Percentiles rank a stretch among this genome's conserved stretches.
phyloP scores from a whole-genome alignment of 2,797 vertebrate species.

The Cossypha dichroa region DNA sequence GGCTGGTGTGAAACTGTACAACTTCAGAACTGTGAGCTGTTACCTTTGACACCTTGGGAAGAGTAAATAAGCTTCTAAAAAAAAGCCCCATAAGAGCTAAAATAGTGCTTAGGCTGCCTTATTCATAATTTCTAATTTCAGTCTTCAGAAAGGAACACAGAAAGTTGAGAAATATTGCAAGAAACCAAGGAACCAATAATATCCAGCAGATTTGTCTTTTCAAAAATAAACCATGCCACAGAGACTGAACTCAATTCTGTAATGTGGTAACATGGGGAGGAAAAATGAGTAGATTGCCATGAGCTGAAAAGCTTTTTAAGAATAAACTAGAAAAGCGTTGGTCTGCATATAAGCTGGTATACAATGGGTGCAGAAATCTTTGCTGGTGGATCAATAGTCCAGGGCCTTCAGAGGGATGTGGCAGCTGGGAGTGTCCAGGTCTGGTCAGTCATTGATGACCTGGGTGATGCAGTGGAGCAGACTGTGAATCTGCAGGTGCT shows the following conservation, averaged over 20 bases:
- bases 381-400: rapidly evolving
- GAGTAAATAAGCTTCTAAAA: conserved; percentile 40
- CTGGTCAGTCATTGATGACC: background rate
- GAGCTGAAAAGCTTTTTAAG: background rate
- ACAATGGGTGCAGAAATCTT: background rate
- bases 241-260: background rate
- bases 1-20: conserved; percentile 35
- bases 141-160: background rate
- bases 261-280: background rate
- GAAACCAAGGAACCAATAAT: background rate
- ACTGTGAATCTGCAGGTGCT: background rate
- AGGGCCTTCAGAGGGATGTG: rapidly evolving
- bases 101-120: background rate
- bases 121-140: conserved; percentile 4
- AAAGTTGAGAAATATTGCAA: background rate
- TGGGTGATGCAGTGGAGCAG: background rate
- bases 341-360: rapidly evolving
- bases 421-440: background rate
- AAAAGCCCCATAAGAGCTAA: background rate
- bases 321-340: background rate
- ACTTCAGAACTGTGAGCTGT: conserved; percentile 30
- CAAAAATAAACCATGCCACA: background rate
- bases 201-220: background rate
- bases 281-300: background rate
- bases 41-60: conserved; percentile 34